Percentiles rank a stretch among this genome's conserved stretches.
Conservation (phyloP, 1,140 invertebrate genomes). For the Rhynchophorus ferrugineus region DNA sequence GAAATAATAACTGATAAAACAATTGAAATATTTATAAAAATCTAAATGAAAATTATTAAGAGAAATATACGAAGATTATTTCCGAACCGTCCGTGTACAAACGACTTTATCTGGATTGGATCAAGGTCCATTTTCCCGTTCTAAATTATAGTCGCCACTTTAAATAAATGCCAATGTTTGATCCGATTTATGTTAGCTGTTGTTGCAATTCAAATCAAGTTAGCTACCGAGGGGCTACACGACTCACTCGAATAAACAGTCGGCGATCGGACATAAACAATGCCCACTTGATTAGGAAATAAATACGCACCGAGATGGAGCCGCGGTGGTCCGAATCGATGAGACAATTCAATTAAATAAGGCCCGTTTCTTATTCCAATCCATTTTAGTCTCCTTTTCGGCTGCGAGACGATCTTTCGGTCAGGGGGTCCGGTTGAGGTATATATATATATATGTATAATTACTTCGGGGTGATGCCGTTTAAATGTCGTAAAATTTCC, state of each 20-base stretch:
- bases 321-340: slow-evolving; percentile 21
- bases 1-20: no score
- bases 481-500: no score
- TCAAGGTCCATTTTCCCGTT: background rate
- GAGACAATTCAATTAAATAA: slow-evolving; percentile 26
- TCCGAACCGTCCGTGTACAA: background rate
- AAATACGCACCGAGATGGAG: slow-evolving; percentile 21
- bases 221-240: slow-evolving; percentile 13
- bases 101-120: background rate
- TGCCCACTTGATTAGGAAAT: slow-evolving; percentile 25
- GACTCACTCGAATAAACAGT: slow-evolving; percentile 16
- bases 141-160: background rate
- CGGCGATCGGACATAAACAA: slow-evolving; percentile 27
- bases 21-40: no score
- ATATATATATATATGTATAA: no score
- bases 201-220: slow-evolving; percentile 25
- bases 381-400: no score
- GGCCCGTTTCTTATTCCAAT: slow-evolving; percentile 10
- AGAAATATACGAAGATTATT: no score
- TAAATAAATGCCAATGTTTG: slow-evolving; percentile 19
- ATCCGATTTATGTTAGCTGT: slow-evolving; percentile 21
- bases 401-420: no score
- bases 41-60: no score
- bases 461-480: no score
- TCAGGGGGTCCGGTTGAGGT: no score